A percentile compares a stretch with the other conserved stretches of the same genome.
phyloP scores from a whole-genome alignment of 1,140 invertebrate species.

The Pogonomyrmex barbatus region DNA sequence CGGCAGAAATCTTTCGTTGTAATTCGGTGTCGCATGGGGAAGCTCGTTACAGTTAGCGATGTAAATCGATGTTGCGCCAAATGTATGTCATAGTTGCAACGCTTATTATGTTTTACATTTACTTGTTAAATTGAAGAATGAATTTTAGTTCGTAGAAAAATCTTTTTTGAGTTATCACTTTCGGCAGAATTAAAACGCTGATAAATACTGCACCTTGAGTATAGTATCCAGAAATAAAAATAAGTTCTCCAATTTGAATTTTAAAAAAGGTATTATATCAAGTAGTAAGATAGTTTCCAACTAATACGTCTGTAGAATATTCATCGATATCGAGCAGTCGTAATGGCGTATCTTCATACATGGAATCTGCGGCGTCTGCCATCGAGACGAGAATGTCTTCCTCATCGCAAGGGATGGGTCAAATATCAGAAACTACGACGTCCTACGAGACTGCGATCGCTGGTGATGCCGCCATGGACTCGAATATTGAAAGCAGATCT shows the following conservation, averaged over 20 bases:
- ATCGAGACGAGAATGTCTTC: conserved; percentile 76
- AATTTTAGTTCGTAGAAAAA: background rate
- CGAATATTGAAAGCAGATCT: conserved; percentile 70
- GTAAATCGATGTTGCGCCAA: conserved; percentile 18
- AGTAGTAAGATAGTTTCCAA: conserved; percentile 21
- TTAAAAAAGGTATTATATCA: background rate
- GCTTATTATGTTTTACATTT: background rate
- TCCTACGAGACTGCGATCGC: conserved; percentile 83
- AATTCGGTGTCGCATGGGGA: conserved; percentile 27
- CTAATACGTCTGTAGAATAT: conserved; percentile 84
- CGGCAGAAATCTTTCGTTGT: background rate
- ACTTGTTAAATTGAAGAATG: background rate
- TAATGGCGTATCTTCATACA: conserved; percentile 83
- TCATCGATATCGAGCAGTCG: conserved; percentile 86
- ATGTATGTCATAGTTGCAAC: background rate
- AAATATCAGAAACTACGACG: conserved; percentile 80
- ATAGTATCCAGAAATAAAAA: background rate
- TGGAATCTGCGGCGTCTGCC: conserved; percentile 86
- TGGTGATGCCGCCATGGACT: conserved; percentile 78
- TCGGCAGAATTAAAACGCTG: background rate
- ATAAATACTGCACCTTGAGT: background rate
- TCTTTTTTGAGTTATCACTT: background rate
- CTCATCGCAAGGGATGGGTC: conserved; percentile 81
- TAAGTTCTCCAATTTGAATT: background rate
- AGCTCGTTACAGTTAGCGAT: conserved; percentile 13